Evolutionary conservation across 2,113 vertebrate species (phyloP).

Genomic region (Axis porcinus): DNA sequence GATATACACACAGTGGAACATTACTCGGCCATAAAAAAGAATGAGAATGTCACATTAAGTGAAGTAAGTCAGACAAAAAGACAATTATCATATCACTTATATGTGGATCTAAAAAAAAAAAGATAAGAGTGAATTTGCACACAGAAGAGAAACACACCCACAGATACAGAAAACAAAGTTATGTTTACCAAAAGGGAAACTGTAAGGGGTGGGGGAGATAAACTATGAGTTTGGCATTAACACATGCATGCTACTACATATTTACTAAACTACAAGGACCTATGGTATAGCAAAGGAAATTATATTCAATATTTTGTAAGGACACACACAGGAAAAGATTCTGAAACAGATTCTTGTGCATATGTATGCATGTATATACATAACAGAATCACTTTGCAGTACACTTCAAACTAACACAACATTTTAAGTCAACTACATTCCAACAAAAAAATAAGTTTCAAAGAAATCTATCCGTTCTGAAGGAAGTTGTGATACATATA

Average conservation of each 20-base stretch:
- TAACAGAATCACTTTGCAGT: not conserved
- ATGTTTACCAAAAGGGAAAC: not conserved
- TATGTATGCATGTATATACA: rapidly evolving
- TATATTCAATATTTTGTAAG: not conserved
- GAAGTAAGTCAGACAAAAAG: not conserved
- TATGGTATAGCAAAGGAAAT: not conserved
- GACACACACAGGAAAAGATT: not conserved
- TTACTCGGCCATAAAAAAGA: not conserved
- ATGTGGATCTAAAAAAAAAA: rapidly evolving
- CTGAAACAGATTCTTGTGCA: not conserved
- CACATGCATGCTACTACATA: rapidly evolving
- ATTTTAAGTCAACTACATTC: too few relatives aligned
- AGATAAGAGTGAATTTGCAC: too few relatives aligned
- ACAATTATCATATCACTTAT: not conserved
- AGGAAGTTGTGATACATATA: not conserved
- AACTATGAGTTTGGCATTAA: rapidly evolving
- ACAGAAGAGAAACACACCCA: not conserved
- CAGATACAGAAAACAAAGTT: not conserved
- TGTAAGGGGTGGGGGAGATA: rapidly evolving
- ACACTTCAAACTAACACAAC: not conserved
- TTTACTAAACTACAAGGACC: not conserved
- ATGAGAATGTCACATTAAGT: not conserved
- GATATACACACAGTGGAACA: not conserved
- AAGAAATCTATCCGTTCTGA: not conserved
- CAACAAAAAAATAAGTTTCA: not conserved